Evolutionary conservation across 2,113 vertebrate genomes (phyloP).

Genomic region (Osmerus mordax): DNA sequence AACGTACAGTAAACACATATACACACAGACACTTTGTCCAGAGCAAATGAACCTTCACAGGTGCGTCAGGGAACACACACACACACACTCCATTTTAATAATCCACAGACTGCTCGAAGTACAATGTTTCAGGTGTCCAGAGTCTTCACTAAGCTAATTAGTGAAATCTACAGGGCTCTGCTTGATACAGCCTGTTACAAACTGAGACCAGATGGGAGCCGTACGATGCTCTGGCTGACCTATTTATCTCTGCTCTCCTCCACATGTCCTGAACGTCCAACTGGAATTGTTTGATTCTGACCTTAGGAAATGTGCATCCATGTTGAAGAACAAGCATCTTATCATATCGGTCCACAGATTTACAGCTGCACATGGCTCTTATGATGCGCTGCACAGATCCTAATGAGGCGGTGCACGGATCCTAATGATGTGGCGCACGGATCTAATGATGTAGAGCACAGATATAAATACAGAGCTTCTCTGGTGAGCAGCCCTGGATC

Average conservation of each 20-base stretch:
- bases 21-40: neutral
- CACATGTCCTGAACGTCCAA: conserved; percentile 40
- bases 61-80: neutral
- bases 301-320: conserved; percentile 11
- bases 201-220: conserved; percentile 60
- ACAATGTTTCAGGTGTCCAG: conserved; percentile 47
- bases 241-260: conserved; percentile 42
- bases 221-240: conserved; percentile 62
- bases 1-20: conserved; percentile 7
- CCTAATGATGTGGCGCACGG: neutral
- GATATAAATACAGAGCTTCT: conserved; percentile 5
- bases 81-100: neutral
- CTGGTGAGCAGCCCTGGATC: neutral
- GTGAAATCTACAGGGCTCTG: conserved; percentile 49
- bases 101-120: neutral
- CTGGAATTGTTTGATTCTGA: conserved; percentile 35
- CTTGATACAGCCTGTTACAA: conserved; percentile 53
- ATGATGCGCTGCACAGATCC: too few relatives aligned
- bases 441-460: neutral
- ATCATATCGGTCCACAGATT: conserved; percentile 14
- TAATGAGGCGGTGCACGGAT: too few relatives aligned
- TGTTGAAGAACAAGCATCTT: conserved; percentile 21
- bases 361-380: neutral
- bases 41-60: too few relatives aligned
- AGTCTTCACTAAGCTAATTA: conserved; percentile 55